Evolutionary conservation across 2,888 invertebrate genomes (phyloP), one percentile per base, ranked within the genome.

Genomic region (Chironomus riparius): DNA sequence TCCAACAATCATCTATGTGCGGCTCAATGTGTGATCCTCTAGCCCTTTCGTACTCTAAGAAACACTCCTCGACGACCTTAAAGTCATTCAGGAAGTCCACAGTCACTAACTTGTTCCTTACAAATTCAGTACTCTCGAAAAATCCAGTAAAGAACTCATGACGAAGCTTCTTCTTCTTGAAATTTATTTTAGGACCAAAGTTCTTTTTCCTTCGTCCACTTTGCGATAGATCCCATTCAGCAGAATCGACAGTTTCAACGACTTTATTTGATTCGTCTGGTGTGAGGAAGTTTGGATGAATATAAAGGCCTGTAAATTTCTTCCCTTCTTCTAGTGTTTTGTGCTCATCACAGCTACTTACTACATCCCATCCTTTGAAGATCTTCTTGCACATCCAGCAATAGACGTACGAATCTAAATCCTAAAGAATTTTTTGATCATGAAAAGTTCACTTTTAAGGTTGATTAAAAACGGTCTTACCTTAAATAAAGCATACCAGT

Each of bases 111-210:
- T 91, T 89, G 0, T 92, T 87, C 81, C 96, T 94, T 69, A 97
- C 85, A 82, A 89, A 91, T 80, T 91, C 87, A 0, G 95, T 91
- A 82, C 88, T 92, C 22, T 83, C 82, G 0, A 98, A 98, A 84
- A 97, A 94, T 0, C 99, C 97, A 62, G 87, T 84, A 82, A 98
- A 98, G n/a, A 86, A 83, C 0, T 92, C 94, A 18, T 88, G 79
- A 77, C 88, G 89, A 6, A 97, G 83, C 83, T 94, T 97, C 79
- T 89, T 90, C 83, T 94, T 95, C 82, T 97, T 98, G 83, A 99
- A 99, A 84, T 99, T 99, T 10, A 97, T 96, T 85, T 97, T 98
- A 0, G 99, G 99, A 0, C 99, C 99, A 84, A 91, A 98, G 83
- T 99, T 99, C 88, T 98, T 98, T 83, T 99, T 99, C 77, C 95